A percentile compares a stretch with the other conserved stretches of the same genome.
Conservation (phyloP, 64 coral and sea anemone species). For the Anthopleura sola region DNA sequence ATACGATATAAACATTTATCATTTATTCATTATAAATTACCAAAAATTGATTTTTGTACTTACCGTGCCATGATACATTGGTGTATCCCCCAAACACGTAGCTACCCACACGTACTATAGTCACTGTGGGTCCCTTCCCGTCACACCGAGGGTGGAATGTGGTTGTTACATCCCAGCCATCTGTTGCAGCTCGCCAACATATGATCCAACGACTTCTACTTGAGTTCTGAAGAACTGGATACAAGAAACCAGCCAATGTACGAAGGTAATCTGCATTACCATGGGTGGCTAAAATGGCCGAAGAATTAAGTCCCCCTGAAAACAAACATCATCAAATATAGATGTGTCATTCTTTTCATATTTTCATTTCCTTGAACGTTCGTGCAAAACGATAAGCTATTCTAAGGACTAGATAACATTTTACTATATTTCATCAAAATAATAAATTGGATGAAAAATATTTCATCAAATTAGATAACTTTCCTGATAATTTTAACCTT, state of each 20-base stretch:
- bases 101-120: conserved; percentile 18
- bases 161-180: conserved; percentile 9
- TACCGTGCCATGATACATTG: conserved; percentile 32
- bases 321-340: neutral
- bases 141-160: conserved; percentile 34
- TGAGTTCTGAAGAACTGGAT: neutral
- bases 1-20: too few species aligned
- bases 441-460: too few species aligned
- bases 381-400: too few species aligned
- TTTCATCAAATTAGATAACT: too few species aligned
- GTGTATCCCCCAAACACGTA: conserved; percentile 50
- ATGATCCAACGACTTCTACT: conserved; percentile 19
- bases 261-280: neutral
- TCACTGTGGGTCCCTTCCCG: conserved; percentile 29
- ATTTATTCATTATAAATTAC: too few species aligned
- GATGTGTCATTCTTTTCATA: neutral
- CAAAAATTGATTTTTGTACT: too few species aligned
- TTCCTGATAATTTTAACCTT: too few species aligned
- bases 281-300: neutral
- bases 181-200: neutral
- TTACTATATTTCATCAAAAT: too few species aligned
- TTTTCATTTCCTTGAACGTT: neutral
- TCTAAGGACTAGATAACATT: too few species aligned
- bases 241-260: neutral
- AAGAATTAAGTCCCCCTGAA: conserved; percentile 25